Evolutionary conservation across 2,888 invertebrate species (phyloP).

Genomic region (Polyommatus iphigenia): DNA sequence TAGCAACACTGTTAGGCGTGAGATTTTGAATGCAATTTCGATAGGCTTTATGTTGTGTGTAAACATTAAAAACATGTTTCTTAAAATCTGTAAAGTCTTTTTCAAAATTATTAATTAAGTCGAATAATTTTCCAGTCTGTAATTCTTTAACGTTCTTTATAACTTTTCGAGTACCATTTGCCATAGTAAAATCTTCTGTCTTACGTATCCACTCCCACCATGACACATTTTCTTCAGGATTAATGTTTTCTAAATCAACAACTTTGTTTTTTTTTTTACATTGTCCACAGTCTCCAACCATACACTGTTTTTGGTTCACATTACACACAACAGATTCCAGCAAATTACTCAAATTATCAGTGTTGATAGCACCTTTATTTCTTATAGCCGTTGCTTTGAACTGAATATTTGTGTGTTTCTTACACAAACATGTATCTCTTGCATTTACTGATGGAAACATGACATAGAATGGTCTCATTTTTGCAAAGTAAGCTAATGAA

Average conservation of each 20-base stretch:
- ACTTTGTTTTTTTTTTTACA: no score
- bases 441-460: conserved; percentile 38
- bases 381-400: conserved; percentile 31
- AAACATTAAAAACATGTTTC: background rate
- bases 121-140: conserved; percentile 34
- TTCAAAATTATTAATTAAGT: background rate
- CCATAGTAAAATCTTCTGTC: no score
- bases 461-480: conserved; percentile 40
- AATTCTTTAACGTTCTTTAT: conserved; percentile 34
- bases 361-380: conserved; percentile 27
- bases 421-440: conserved; percentile 41
- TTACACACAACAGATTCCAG: conserved; percentile 36
- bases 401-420: conserved; percentile 37
- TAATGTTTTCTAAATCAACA: no score
- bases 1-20: background rate
- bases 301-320: conserved; percentile 14
- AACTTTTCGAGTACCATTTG: no score
- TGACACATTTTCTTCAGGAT: background rate
- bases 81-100: background rate
- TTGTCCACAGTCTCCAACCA: background rate
- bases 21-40: conserved; percentile 13
- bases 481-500: conserved; percentile 41
- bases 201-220: background rate
- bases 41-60: conserved; percentile 12
- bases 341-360: conserved; percentile 30